These are phyloP conservation scores for Atopsyche davidsoni DNA, from an alignment of 1,140 invertebrate species.

Conservation along the genomic window DNA sequence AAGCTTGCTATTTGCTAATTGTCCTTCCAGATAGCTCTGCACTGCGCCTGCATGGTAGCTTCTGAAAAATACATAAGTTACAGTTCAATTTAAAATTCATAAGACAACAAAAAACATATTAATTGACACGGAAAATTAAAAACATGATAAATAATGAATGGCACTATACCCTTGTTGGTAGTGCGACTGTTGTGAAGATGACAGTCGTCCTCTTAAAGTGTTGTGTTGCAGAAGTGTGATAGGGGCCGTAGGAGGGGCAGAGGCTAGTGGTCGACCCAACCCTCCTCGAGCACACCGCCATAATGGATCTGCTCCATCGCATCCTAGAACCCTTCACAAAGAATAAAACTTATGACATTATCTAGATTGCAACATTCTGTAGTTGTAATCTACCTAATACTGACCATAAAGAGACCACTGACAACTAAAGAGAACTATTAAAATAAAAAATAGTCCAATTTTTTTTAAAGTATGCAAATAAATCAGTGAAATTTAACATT, in stretches of 20 bases:
- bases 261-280: conserved; percentile 10
- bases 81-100: not conserved
- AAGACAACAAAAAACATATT: not conserved
- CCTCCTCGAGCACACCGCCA: conserved; percentile 24
- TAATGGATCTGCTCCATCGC: conserved; percentile 24
- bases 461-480: no score
- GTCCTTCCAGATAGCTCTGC: conserved; percentile 70
- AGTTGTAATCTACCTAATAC: no score
- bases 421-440: no score
- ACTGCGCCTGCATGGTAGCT: conserved; percentile 46
- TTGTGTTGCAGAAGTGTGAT: conserved; percentile 19
- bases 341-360: conserved; percentile 9
- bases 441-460: no score
- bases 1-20: conserved; percentile 62
- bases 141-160: conserved; percentile 3
- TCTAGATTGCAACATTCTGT: no score
- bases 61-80: conserved; percentile 20
- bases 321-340: conserved; percentile 21
- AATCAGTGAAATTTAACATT: no score
- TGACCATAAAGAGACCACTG: no score
- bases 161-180: conserved; percentile 29
- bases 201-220: conserved; percentile 16
- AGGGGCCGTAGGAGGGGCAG: conserved; percentile 3
- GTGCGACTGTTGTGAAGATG: conserved; percentile 14
- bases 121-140: not conserved